These are phyloP conservation scores for Heterodera schachtii DNA, from an alignment of 1,140 invertebrate species.

Conservation along the genomic window DNA sequence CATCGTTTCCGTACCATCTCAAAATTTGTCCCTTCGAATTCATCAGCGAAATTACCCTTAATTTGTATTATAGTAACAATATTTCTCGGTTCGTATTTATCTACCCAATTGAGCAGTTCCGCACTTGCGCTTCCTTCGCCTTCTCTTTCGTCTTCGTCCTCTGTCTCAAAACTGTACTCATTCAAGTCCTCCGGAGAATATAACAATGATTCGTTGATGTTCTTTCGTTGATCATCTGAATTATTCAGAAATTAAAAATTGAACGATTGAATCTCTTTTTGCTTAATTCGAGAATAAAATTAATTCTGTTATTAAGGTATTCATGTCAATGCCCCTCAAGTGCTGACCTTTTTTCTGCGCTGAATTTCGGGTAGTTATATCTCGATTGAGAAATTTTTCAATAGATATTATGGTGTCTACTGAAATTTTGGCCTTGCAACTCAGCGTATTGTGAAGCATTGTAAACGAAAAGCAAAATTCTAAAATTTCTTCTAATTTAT, in stretches of 20 bases:
- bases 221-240: neutral
- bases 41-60: neutral
- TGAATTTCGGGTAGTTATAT: neutral
- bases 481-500: too few relatives aligned
- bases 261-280: too few relatives aligned
- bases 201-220: neutral
- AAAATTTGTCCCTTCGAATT: neutral
- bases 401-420: neutral
- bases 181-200: neutral
- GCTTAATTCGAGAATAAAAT: too few relatives aligned
- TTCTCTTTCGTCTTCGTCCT: neutral
- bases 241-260: too few relatives aligned
- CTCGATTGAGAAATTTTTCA: conserved; percentile 1
- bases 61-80: neutral
- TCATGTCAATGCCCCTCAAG: neutral
- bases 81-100: neutral
- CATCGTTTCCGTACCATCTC: conserved; percentile 8
- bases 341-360: neutral
- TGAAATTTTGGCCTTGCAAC: neutral
- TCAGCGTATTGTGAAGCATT: neutral
- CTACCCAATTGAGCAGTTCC: neutral
- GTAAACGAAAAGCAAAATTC: too few relatives aligned
- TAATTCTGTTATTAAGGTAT: too few relatives aligned
- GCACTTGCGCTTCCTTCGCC: neutral
- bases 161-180: neutral